Evolutionary conservation across 2,113 vertebrate genomes (phyloP), one percentile per base, ranked within the genome.

Genomic region (Athene noctua): DNA sequence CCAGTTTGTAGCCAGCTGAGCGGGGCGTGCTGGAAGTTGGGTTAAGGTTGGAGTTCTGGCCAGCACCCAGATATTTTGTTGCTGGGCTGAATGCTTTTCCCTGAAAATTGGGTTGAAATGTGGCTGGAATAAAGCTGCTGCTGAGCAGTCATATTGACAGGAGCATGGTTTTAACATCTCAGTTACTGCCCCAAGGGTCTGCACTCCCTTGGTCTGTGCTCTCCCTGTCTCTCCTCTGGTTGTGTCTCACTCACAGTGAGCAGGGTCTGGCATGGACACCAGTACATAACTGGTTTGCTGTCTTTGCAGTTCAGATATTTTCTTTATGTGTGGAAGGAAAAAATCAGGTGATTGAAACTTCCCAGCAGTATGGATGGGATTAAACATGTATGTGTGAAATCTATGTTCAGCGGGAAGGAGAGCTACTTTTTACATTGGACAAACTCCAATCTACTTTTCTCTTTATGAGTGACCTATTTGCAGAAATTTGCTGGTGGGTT

Each of bases 111-210:
- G 46, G 34, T 30, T 83, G 63, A 78, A 81, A 61, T 1, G 1
- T 30, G 19, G 7, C 58, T 6, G 10, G 42, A 71, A 58, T 19
- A 63, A 32, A 70, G 34, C 52, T 90, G 59, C 49, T 16, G 18
- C 44, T 55, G 59, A 30, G n/a, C 0, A 0, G 51, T 32, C 25
- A 6, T 20, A 42, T 34, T 49, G 70, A 55, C n/a, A 87, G 71
- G 15, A 71, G 71, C 2, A 2, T 27, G 23, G 12, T 36, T 85
- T 77, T 47, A 73, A 38, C 12, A 74, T 79, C 22, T 57, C 2
- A 1, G n/a, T 30, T 72, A 30, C 67, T 77, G n/a, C 27, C 62
- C 18, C 29, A 29, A 8, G 1, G 15, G 19, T 16, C 58, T 42
- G 77, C 13, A 8, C 44, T 23, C 51, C 52, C 38, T 36, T 13